These are phyloP conservation scores for Reticulitermes speratus DNA, from an alignment of 1,140 invertebrate species.

Conservation along the genomic window DNA sequence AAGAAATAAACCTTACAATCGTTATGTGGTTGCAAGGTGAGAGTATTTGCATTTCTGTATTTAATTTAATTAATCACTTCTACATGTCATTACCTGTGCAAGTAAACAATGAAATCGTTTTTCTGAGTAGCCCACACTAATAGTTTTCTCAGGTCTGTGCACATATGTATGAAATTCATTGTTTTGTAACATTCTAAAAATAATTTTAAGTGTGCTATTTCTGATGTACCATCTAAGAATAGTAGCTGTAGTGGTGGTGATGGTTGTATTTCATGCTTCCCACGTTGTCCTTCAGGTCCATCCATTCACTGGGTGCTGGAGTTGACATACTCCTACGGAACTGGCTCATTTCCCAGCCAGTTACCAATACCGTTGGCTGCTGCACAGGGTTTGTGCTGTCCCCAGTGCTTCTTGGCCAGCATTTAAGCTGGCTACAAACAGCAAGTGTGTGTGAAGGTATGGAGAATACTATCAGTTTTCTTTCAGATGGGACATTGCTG, in stretches of 20 bases:
- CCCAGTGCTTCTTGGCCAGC: conserved; percentile 11
- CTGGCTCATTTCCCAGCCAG: not conserved
- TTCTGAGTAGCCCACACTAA: too few relatives aligned
- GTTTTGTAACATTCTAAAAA: not conserved
- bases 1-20: too few relatives aligned
- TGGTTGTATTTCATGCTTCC: conserved; percentile 1
- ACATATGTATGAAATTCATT: not conserved
- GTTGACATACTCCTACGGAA: not conserved
- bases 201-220: conserved; percentile 8
- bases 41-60: too few relatives aligned
- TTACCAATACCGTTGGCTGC: not conserved
- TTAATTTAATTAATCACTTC: too few relatives aligned
- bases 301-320: not conserved
- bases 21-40: too few relatives aligned
- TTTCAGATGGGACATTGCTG: not conserved
- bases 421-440: not conserved
- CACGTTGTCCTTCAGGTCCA: not conserved
- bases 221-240: not conserved
- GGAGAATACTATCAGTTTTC: not conserved
- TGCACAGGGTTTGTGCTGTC: not conserved
- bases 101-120: too few relatives aligned
- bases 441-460: not conserved
- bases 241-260: not conserved
- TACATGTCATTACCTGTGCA: too few relatives aligned
- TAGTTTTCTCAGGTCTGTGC: too few relatives aligned